These are phyloP conservation scores for Coelopa pilipes DNA, from an alignment of 2,888 invertebrate genomes.

Conservation along the genomic window DNA sequence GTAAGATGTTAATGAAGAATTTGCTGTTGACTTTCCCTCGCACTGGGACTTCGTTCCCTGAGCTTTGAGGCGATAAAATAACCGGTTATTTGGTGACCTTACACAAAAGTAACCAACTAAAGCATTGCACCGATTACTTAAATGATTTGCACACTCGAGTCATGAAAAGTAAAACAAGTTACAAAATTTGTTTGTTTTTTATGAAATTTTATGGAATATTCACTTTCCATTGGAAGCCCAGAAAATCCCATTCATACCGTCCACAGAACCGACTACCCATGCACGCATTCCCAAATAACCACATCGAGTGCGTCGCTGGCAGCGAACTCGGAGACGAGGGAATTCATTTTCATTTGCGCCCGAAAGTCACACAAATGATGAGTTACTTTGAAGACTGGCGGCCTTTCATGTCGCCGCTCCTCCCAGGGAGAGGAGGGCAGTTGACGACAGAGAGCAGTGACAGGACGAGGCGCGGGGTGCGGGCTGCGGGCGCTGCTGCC, in stretches of 20 bases:
- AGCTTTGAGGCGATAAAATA: neutral
- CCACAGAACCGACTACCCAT: too few relatives aligned
- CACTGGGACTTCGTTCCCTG: neutral
- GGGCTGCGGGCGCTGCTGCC: neutral
- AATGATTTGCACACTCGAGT: constrained; percentile 2
- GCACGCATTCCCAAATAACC: neutral
- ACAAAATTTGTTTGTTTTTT: too few relatives aligned
- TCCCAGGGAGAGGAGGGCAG: neutral
- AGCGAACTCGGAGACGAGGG: neutral
- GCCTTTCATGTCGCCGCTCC: constrained; percentile 7
- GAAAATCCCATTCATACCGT: too few relatives aligned
- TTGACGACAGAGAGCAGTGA: neutral
- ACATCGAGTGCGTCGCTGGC: neutral
- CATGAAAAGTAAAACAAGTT: too few relatives aligned
- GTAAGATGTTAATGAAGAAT: constrained; percentile 11
- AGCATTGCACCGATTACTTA: neutral
- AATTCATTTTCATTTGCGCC: constrained; percentile 1
- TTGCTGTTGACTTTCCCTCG: neutral
- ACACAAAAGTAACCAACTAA: neutral
- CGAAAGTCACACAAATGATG: constrained; percentile 12
- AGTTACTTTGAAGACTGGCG: constrained; percentile 2
- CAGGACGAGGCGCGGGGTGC: neutral
- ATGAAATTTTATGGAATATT: too few relatives aligned
- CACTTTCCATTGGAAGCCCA: too few relatives aligned
- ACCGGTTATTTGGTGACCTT: neutral